Percentiles rank a stretch among this genome's conserved stretches.
Conservation (phyloP, 2,888 invertebrate species). For the Hemithea aestivaria region DNA sequence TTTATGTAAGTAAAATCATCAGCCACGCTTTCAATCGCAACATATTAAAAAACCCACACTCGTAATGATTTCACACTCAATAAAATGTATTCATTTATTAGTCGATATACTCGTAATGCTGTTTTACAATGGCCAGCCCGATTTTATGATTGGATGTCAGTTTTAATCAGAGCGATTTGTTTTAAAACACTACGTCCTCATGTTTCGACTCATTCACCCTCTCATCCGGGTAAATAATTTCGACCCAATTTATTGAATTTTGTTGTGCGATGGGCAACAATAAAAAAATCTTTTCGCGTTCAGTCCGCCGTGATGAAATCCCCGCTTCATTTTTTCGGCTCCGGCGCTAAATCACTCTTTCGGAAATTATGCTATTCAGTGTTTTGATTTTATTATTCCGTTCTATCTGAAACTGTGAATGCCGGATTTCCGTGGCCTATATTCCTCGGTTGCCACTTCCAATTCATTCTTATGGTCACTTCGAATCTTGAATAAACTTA, state of each 20-base stretch:
- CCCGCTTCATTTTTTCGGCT: slow-evolving; percentile 15
- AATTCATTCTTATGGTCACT: slow-evolving; percentile 1
- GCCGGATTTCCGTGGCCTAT: slow-evolving; percentile 1
- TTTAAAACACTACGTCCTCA: slow-evolving; percentile 16
- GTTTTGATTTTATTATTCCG: slow-evolving; percentile 16
- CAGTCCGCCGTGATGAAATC: slow-evolving; percentile 23
- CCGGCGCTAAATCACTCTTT: slow-evolving; percentile 19
- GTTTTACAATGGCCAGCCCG: slow-evolving; percentile 14
- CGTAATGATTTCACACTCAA: slow-evolving; percentile 15
- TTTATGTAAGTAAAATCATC: no score
- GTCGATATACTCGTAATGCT: slow-evolving; percentile 11
- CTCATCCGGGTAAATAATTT: slow-evolving; percentile 32
- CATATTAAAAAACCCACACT: no score
- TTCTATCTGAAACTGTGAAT: slow-evolving; percentile 8
- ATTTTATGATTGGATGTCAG: slow-evolving; percentile 20
- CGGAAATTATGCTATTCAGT: slow-evolving; percentile 20
- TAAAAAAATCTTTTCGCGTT: slow-evolving; percentile 27
- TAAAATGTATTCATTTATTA: slow-evolving; percentile 15
- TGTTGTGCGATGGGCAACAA: slow-evolving; percentile 24
- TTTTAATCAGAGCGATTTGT: slow-evolving; percentile 24
- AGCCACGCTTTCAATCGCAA: no score
- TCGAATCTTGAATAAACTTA: slow-evolving; percentile 7
- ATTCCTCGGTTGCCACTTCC: neutral
- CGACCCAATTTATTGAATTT: slow-evolving; percentile 31
- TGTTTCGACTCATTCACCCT: slow-evolving; percentile 22